A percentile compares a stretch with the other conserved stretches of the same genome.
These are phyloP conservation scores for Malacoctenus gilli DNA, from an alignment of 2,797 vertebrate genomes.

Conservation along the genomic window DNA sequence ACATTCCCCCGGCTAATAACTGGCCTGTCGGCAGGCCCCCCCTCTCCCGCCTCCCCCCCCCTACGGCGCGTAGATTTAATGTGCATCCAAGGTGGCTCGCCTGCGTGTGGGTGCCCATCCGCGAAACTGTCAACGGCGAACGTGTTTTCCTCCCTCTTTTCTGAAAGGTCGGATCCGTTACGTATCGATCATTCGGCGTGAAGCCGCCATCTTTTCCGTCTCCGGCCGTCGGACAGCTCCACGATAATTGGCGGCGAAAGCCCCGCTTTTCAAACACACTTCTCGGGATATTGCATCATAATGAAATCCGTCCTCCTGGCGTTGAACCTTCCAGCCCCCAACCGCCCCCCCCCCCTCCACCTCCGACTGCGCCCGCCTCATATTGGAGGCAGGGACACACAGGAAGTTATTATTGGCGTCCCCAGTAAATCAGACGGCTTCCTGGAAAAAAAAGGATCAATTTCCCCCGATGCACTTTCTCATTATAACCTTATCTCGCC, in stretches of 20 bases:
- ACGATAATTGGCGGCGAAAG: conserved; percentile 60
- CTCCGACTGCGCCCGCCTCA: conserved; percentile 55
- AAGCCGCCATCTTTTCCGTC: conserved; percentile 35
- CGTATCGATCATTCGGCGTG: conserved; percentile 45
- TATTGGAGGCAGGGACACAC: conserved; percentile 72
- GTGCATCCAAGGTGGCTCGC: conserved; percentile 59
- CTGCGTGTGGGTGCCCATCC: conserved; percentile 41
- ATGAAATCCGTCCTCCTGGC: conserved; percentile 68
- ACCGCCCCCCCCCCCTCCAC: conserved; percentile 38
- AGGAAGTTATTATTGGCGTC: conserved; percentile 81
- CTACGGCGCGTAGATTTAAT: conserved; percentile 63
- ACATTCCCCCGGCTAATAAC: conserved; percentile 76
- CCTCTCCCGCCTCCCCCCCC: conserved; percentile 60
- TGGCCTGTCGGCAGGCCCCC: conserved; percentile 63
- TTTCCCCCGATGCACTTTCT: conserved; percentile 82
- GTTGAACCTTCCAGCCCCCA: too few species aligned
- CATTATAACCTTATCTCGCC: conserved; percentile 83
- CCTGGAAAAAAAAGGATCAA: conserved; percentile 81
- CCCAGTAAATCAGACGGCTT: conserved; percentile 79
- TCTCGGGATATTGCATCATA: conserved; percentile 71
- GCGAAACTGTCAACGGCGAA: conserved; percentile 29
- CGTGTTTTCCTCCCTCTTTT: conserved; percentile 34
- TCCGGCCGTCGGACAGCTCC: conserved; percentile 59
- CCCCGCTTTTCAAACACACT: conserved; percentile 42
- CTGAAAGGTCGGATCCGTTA: conserved; percentile 50